Evolutionary conservation across 2,113 vertebrate species (phyloP), one percentile per base, ranked within the genome.

Genomic region (Chitala chitala): DNA sequence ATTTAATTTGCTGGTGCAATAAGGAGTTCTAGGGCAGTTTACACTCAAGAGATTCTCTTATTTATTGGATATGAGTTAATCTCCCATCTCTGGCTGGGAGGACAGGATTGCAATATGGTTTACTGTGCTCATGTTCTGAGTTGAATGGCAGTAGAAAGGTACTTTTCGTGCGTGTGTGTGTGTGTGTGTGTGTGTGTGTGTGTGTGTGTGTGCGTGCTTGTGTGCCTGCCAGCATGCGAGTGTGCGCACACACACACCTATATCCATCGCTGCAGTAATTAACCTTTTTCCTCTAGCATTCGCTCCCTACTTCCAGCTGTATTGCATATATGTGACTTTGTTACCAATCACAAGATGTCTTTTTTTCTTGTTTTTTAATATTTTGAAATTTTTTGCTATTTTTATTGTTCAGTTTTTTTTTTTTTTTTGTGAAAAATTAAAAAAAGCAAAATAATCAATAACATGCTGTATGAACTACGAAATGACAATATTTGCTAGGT

Each of bases 401-500:
- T 63, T 50, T n/a, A n/a, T 80, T 82, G 15, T 65, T 78, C 76
- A 50, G 53, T 84, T 88, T 81, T 73, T 85, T 85, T 88, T 78
- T 86, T 80, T 80, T 46, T 71, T 76, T 80, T 82, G 86, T 87
- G 85, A 83, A 90, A 86, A 81, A 50, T 79, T 81, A 86, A 82
- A 83, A 90, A 86, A 81, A 50, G 80, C 82, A 86, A 82, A 84
- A 82, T 82, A 82, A 78, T 72, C 31, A 82, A 79, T 74, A 76
- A 75, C 77, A 55, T 85, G 87, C 82, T 88, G 85, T 86, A 87
- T 86, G 83, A 84, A 86, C 80, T 86, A 87, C 86, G 86, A 87
- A 78, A 89, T 84, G 82, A 88, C 82, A 77, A 88, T 91, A 90
- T 91, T 91, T 90, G 88, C 91, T 87, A 90, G 87, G 86, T 87